phyloP scores from a whole-genome alignment of 2,888 invertebrate genomes.

The Tubulanus polymorphus region DNA sequence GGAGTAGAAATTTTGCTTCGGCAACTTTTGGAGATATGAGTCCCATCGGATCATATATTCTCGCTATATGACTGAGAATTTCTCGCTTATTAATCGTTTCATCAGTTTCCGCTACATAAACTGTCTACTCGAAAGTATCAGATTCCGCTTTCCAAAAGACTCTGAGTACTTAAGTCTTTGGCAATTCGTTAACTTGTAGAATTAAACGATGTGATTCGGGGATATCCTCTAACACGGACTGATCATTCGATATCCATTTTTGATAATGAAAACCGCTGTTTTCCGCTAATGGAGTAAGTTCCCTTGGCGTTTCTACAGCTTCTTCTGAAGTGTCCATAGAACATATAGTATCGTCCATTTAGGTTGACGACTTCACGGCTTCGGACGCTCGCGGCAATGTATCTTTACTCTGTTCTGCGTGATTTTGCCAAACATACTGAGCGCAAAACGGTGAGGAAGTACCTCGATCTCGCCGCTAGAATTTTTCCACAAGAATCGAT shows the following conservation, averaged over 20 bases:
- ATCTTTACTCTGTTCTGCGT: conserved; percentile 10
- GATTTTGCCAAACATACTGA: conserved; percentile 15
- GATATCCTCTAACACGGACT: conserved; percentile 14
- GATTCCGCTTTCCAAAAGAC: conserved; percentile 16
- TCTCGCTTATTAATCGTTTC: no score
- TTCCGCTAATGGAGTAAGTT: conserved; percentile 3
- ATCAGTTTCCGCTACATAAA: no score
- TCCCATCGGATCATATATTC: conserved; percentile 37
- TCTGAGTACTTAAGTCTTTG: conserved; percentile 20
- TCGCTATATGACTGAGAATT: conserved; percentile 23
- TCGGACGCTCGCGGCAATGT: conserved; percentile 18
- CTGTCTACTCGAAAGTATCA: conserved; percentile 15
- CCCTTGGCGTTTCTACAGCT: conserved; percentile 15
- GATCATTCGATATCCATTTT: conserved; percentile 13
- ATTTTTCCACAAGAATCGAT: conserved; percentile 14
- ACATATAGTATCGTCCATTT: conserved; percentile 23
- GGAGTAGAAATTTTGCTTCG: conserved; percentile 29
- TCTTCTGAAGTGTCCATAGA: conserved; percentile 11
- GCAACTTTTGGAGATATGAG: conserved; percentile 27
- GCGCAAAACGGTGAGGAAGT: conserved; percentile 7
- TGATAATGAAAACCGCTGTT: conserved; percentile 7
- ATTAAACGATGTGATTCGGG: conserved; percentile 15
- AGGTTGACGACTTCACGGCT: conserved; percentile 20
- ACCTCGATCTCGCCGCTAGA: no score
- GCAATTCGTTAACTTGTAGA: conserved; percentile 12